Base-by-base conservation (phyloP, 2,888 invertebrate species). In the Poecilus cupreus region DNA sequence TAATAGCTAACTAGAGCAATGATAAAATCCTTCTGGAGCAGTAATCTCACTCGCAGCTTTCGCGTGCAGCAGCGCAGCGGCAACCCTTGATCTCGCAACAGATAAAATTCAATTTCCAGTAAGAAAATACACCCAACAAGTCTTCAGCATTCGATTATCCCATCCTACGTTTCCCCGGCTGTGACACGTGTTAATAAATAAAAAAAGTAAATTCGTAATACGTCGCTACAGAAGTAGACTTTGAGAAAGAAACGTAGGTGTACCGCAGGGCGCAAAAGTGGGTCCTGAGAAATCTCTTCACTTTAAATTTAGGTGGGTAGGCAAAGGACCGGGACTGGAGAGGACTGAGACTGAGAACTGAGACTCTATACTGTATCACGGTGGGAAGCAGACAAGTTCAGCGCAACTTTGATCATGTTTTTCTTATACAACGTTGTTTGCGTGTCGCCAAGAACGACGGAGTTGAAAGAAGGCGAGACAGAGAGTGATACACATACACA, bases 371-470 rank as follows among this genome's bases (percentile, higher is more conserved):
- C 51, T 51, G 51, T 51, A 51, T 51, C 18, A 51, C 18, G 64
- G 64, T 68, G 64, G 64, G 18, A 37, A 37, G 11, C 32, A 46
- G 13, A 60, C 24, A 68, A 26, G 60, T 60, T 60, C 60, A 13
- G 26, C 60, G 32, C 18, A 68, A 68, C 64, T 68, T 68, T 68
- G 64, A 68, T 68, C 64, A 68, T 60, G 60, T 60, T 60, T 57
- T 60, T 60, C 60, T 60, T 60, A 60, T 68, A 68, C 37, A 68
- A 68, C 37, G 64, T 68, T 68, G 64, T 68, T 68, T 68, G 64
- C 64, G 37, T 68, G 64, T 68, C 64, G 13, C 20, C 18, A 43
- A 43, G 43, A 43, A 43, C 43, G 43, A 43, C 32, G 43, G 60
- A 60, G 60, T 24, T 60, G 60, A 60, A 60, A 60, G 60, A 60